Conservation (phyloP, 1,140 invertebrate species). For the Saccostrea cuccullata region DNA sequence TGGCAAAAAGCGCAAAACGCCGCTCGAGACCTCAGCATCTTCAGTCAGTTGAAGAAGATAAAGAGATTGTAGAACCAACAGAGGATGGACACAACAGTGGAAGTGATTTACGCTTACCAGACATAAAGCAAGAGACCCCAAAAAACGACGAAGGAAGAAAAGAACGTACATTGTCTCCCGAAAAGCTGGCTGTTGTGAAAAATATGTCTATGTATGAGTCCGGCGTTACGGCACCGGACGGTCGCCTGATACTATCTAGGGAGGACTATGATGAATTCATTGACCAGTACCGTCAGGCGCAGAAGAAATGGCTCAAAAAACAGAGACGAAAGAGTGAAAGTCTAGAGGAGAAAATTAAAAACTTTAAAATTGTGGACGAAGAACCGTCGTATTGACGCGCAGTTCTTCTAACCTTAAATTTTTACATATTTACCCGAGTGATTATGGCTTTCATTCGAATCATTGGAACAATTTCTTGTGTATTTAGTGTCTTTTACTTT, state of each 20-base stretch:
- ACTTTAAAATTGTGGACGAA: slow-evolving; percentile 30
- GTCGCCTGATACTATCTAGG: slow-evolving; percentile 45
- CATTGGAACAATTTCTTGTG: background rate
- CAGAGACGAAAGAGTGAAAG: slow-evolving; percentile 39
- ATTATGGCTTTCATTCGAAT: background rate
- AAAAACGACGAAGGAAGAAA: background rate
- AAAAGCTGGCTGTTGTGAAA: slow-evolving; percentile 12
- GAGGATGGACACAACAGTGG: background rate
- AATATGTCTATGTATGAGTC: slow-evolving; percentile 50
- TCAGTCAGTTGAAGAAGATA: slow-evolving; percentile 19
- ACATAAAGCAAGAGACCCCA: background rate
- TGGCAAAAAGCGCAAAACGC: slow-evolving; percentile 44
- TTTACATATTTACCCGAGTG: background rate
- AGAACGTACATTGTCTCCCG: slow-evolving; percentile 19
- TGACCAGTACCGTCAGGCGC: slow-evolving; percentile 38
- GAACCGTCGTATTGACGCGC: background rate
- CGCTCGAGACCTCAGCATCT: background rate
- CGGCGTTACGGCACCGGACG: slow-evolving; percentile 52
- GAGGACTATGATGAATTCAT: slow-evolving; percentile 54
- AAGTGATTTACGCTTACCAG: slow-evolving; percentile 6
- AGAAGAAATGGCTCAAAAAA: slow-evolving; percentile 34
- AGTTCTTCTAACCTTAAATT: background rate
- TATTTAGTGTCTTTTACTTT: background rate
- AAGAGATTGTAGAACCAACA: background rate
- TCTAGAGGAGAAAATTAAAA: slow-evolving; percentile 47